Base-by-base conservation (phyloP, 2,888 invertebrate genomes). In the Crematogaster levior region DNA sequence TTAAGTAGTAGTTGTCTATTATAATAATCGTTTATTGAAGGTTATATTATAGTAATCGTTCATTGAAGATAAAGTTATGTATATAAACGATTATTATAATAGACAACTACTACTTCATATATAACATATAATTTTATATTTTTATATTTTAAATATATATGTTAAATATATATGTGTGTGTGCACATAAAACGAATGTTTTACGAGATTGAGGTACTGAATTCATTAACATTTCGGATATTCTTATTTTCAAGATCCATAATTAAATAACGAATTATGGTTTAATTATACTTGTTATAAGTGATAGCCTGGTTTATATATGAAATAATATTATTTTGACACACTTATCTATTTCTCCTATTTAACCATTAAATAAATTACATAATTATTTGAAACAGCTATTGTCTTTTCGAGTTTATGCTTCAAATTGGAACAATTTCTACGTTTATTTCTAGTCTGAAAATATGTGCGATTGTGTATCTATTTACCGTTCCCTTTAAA, bases 401-500 rank as follows among this genome's bases (percentile, higher is more conserved):
- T 5, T 51, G 10, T 18, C 24, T 27, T 30, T n/a, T n/a, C n/a
- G n/a, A n/a, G n/a, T n/a, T n/a, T 53, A 3, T 21, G 9, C 21
- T 51, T 68, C 21, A 51, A 68, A 53, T 53, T 51, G 21, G 51
- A 34, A 1, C 21, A 70, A 70, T 37, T 68, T 68, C 12, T 30
- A n/a, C 18, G n/a, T 34, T 70, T 53, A 21, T 70, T 51, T 51
- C 15, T 70, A 18, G 12, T 37, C 4, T 70, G 18, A 30, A 68
- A 68, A 66, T 66, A 43, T 48, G 15, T 27, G 15, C 3, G 15
- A 66, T 30, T 3, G 27, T 48, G 34, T 34, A n/a, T 34, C 30
- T n/a, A 34, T 48, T 66, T 3, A n/a, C 3, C 30, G 5, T 15
- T 30, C 21, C 5, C 12, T 34, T 21, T 27, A 30, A 46, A 48